Conservation (phyloP, 2,888 invertebrate genomes). For the Agonum fuliginosum region DNA sequence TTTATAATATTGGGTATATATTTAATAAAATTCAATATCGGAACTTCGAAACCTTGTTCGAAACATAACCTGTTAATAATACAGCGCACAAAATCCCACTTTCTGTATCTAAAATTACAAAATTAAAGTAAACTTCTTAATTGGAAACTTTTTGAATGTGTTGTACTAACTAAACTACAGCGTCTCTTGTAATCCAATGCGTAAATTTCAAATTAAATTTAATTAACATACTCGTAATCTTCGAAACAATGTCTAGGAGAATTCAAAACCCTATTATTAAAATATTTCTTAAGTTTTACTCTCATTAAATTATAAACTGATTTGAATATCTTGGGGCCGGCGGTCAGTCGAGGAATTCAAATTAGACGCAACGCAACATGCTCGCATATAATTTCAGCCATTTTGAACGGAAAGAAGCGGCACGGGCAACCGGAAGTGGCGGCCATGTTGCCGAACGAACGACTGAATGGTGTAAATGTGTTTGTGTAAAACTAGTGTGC, state of each 20-base stretch:
- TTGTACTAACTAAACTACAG: not conserved
- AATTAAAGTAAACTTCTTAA: not conserved
- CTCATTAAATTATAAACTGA: constrained; percentile 49
- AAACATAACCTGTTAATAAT: too few relatives aligned
- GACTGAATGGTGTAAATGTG: not conserved
- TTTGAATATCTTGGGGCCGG: constrained; percentile 49
- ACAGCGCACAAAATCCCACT: too few relatives aligned
- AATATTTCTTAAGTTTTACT: constrained; percentile 55
- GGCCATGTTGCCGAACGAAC: constrained; percentile 39
- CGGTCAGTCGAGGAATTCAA: constrained; percentile 55
- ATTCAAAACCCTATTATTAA: constrained; percentile 54
- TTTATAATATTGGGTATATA: too few relatives aligned
- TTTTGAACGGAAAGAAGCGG: constrained; percentile 48
- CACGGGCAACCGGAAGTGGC: constrained; percentile 36
- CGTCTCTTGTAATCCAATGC: constrained; percentile 20
- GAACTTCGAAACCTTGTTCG: too few relatives aligned
- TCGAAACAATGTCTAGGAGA: constrained; percentile 51
- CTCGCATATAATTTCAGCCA: constrained; percentile 47
- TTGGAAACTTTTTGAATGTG: not conserved
- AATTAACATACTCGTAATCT: constrained; percentile 51
- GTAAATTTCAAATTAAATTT: constrained; percentile 57
- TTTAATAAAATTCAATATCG: too few relatives aligned
- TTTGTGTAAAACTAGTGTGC: constrained; percentile 46
- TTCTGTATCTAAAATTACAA: too few relatives aligned
- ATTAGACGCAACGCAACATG: constrained; percentile 40